Evolutionary conservation across 2,797 vertebrate species (phyloP).

Genomic region (Paguma larvata): DNA sequence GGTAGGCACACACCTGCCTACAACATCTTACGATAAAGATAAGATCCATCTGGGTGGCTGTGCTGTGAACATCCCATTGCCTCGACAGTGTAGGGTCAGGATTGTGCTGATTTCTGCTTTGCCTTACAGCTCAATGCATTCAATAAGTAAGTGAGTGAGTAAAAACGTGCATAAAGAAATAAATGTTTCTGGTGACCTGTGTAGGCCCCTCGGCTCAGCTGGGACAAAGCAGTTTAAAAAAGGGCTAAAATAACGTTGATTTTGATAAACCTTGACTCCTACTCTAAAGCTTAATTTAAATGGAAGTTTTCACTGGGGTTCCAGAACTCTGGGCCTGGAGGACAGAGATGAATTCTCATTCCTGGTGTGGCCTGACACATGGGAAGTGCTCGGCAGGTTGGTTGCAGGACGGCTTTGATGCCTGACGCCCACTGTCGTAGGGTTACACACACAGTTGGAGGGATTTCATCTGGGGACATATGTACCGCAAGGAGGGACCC

Average conservation of each 20-base stretch:
- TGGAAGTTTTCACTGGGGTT: not conserved
- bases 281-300: not conserved
- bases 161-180: not conserved
- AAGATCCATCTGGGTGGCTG: not conserved
- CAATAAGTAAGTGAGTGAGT: not conserved
- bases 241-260: not conserved
- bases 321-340: not conserved
- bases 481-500: not conserved
- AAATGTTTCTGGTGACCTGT: not conserved
- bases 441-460: fast-evolving
- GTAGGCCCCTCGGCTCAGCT: not conserved
- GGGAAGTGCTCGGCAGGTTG: not conserved
- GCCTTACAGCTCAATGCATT: not conserved
- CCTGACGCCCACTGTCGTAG: not conserved
- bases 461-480: not conserved
- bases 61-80: not conserved
- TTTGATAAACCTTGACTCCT: not conserved
- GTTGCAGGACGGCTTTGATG: fast-evolving
- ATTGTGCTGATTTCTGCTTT: not conserved
- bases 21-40: not conserved
- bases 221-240: not conserved
- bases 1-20: too few relatives aligned
- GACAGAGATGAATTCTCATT: not conserved
- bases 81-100: not conserved
- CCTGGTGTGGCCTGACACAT: fast-evolving